Conservation (phyloP, 2,888 invertebrate species). For the Meganola albula region DNA sequence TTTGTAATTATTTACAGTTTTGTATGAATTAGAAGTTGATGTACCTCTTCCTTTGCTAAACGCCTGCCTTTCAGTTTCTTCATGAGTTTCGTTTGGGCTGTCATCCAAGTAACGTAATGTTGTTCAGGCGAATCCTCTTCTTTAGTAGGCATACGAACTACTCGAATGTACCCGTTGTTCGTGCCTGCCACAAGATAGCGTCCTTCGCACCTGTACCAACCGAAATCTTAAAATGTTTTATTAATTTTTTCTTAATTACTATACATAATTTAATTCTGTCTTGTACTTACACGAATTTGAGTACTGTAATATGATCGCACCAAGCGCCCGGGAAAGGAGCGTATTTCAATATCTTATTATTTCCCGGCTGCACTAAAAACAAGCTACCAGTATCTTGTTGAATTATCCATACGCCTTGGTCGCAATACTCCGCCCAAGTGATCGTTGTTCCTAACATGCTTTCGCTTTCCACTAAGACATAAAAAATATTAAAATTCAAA, state of each 20-base stretch:
- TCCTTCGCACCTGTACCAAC: slow-evolving; percentile 55
- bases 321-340: slow-evolving; percentile 61
- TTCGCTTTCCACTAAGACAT: slow-evolving; percentile 56
- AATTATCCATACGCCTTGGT: slow-evolving; percentile 59
- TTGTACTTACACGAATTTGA: slow-evolving; percentile 61
- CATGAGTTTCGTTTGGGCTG: slow-evolving; percentile 46
- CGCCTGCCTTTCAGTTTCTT: slow-evolving; percentile 64
- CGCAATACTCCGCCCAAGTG: slow-evolving; percentile 62
- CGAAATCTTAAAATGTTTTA: no score
- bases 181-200: slow-evolving; percentile 58
- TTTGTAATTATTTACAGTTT: no score
- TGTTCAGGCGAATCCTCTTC: slow-evolving; percentile 51
- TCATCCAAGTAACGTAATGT: slow-evolving; percentile 47
- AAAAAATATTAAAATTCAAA: background rate
- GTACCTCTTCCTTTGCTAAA: slow-evolving; percentile 62
- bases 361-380: slow-evolving; percentile 49
- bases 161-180: slow-evolving; percentile 60
- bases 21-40: background rate
- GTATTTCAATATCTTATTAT: slow-evolving; percentile 55
- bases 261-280: no score
- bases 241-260: no score
- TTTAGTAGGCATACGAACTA: slow-evolving; percentile 56
- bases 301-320: slow-evolving; percentile 54
- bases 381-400: slow-evolving; percentile 61
- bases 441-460: slow-evolving; percentile 55